These are phyloP conservation scores for Acronicta leporina DNA, from an alignment of 2,888 invertebrate genomes.

Conservation along the genomic window DNA sequence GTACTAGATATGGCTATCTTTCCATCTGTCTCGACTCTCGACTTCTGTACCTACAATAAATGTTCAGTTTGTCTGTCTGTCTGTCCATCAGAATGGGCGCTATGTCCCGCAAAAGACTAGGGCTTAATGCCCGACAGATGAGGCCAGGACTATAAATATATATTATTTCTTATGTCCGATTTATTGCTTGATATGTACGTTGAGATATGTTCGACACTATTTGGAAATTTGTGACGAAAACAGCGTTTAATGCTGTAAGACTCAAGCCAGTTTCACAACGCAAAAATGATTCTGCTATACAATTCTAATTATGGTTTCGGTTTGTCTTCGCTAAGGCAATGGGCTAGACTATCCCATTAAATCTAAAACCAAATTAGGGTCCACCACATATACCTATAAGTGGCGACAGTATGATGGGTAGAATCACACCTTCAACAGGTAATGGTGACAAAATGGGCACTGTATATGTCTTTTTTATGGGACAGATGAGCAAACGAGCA, in stretches of 20 bases:
- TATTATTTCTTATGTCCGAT: conserved; percentile 28
- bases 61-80: conserved; percentile 39
- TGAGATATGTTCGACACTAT: conserved; percentile 4
- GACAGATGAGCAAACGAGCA: too few relatives aligned
- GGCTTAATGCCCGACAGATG: conserved; percentile 1
- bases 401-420: too few relatives aligned
- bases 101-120: conserved; percentile 34
- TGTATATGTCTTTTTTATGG: too few relatives aligned
- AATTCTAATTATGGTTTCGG: too few relatives aligned
- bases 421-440: too few relatives aligned
- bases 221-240: neutral
- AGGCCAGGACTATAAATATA: conserved; percentile 17
- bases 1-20: conserved; percentile 38
- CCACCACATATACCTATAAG: too few relatives aligned
- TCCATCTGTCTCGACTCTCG: conserved; percentile 28
- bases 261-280: too few relatives aligned
- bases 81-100: conserved; percentile 32
- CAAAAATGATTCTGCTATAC: too few relatives aligned
- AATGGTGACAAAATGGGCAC: too few relatives aligned
- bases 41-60: conserved; percentile 21
- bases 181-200: conserved; percentile 25
- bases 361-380: too few relatives aligned
- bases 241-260: neutral
- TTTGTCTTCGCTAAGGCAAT: too few relatives aligned
- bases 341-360: too few relatives aligned